Percentiles rank a stretch among this genome's conserved stretches.
Evolutionary conservation across 2,113 vertebrate genomes (phyloP).

Genomic region (Dromas ardeola): DNA sequence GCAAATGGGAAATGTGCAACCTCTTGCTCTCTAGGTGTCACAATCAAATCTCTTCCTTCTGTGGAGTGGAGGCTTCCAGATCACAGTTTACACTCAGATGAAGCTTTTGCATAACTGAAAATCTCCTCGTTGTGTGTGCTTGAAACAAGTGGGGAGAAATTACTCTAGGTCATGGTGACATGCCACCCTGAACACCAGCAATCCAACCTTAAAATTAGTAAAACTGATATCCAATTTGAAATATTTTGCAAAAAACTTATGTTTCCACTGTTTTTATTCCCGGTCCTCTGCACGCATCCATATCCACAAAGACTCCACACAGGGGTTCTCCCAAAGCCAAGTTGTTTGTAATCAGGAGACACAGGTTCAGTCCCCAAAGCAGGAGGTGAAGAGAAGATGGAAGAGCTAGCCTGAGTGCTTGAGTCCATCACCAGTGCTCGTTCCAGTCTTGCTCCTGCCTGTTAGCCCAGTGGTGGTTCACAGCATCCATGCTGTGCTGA

Average conservation of each 20-base stretch:
- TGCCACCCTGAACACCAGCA: neutral
- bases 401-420: neutral
- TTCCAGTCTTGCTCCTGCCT: neutral
- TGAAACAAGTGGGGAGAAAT: neutral
- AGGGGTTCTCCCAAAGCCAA: neutral
- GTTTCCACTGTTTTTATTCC: neutral
- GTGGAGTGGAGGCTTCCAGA: neutral
- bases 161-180: neutral
- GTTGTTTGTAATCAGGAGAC: neutral
- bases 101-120: neutral
- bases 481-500: neutral
- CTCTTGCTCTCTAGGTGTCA: neutral
- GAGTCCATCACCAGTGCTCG: neutral
- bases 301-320: neutral
- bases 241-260: neutral
- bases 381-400: neutral
- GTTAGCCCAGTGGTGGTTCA: neutral
- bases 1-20: neutral
- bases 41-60: neutral
- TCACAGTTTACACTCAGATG: neutral
- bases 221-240: neutral
- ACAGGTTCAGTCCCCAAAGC: neutral
- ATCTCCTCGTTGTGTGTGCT: neutral
- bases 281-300: neutral
- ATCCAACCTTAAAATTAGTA: neutral